phyloP scores from a whole-genome alignment of 2,888 invertebrate species.

The Penaeus monodon region DNA sequence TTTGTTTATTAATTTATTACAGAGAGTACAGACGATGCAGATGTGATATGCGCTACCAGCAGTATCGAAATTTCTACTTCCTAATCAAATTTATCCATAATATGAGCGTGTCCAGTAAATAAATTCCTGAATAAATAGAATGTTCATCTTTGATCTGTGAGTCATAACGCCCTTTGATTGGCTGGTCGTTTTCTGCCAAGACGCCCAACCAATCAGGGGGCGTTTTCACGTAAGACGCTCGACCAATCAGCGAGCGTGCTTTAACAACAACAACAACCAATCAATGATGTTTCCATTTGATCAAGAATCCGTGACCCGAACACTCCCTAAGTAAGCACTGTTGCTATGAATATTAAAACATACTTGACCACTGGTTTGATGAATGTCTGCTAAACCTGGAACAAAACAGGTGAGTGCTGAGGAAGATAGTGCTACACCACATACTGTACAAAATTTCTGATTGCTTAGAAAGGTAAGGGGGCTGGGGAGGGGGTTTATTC shows the following conservation, averaged over 20 bases:
- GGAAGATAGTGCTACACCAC: constrained; percentile 54
- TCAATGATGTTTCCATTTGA: too few species aligned
- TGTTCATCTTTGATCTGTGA: too few species aligned
- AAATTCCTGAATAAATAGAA: too few species aligned
- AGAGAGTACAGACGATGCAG: constrained; percentile 59
- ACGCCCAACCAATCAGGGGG: too few species aligned
- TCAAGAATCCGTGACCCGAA: too few species aligned
- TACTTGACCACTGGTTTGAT: constrained; percentile 56
- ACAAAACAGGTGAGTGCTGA: constrained; percentile 50
- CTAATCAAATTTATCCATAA: constrained; percentile 56
- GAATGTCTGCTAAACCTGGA: constrained; percentile 35
- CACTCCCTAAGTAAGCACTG: constrained; percentile 45
- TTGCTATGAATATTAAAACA: constrained; percentile 57
- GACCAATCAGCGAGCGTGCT: too few species aligned
- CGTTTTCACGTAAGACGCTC: too few species aligned
- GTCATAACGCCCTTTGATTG: too few species aligned
- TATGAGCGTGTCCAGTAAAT: constrained; percentile 1
- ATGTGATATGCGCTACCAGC: constrained; percentile 61
- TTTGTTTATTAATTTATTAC: constrained; percentile 59
- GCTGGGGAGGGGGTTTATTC: constrained; percentile 9
- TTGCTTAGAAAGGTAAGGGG: constrained; percentile 54
- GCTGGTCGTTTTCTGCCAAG: too few species aligned
- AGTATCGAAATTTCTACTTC: constrained; percentile 55
- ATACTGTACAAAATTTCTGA: constrained; percentile 56
- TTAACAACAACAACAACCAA: too few species aligned